Base-by-base conservation (phyloP, 2,888 invertebrate genomes). In the Diarsia mendica region DNA sequence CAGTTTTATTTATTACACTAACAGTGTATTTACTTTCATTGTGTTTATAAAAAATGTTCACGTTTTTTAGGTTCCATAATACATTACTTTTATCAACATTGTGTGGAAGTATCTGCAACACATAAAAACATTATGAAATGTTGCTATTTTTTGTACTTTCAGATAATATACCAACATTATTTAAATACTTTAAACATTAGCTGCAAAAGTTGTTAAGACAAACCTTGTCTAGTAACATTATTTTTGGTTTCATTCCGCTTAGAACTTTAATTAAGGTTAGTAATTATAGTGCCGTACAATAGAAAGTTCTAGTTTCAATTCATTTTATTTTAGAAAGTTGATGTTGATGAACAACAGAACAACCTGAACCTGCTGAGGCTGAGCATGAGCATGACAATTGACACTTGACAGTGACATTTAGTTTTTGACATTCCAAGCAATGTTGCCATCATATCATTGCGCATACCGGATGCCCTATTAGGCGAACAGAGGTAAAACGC, bases 21-120 rank as follows among this genome's bases (percentile, higher is more conserved):
- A 95, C 81, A 39, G 85, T 79, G 84, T 92, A 95, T 74, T 87
- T 87, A 66, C 87, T 92, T 84, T 93, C 92, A 83, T 90, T 88
- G 80, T 95, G 94, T 75, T 91, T 92, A 83, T 95, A 94, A 33
- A 89, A 83, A 77, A 94, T 80, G 46, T 91, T 89, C 39, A 92
- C 63, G 74, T 90, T 89, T 73, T 89, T 90, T 18, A 91, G 67
- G 68, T 90, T 88, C 67, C 84, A 83, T 58, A 85, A 6, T 44
- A 88, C 53, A 65, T 79, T 68, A 51, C 76, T 90, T 78, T 86
- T 90, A 53, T 87, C 79, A 46, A 80, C 53, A 77, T 81, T 77
- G 67, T 88, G 82, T 63, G 88, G 87, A 39, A 89, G 72, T 64
- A 90, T 83, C 93, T 93, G 90, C 8, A 85, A 83, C n/a, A 71